phyloP scores from a whole-genome alignment of 2,888 invertebrate genomes.

The Diogma glabrata region DNA sequence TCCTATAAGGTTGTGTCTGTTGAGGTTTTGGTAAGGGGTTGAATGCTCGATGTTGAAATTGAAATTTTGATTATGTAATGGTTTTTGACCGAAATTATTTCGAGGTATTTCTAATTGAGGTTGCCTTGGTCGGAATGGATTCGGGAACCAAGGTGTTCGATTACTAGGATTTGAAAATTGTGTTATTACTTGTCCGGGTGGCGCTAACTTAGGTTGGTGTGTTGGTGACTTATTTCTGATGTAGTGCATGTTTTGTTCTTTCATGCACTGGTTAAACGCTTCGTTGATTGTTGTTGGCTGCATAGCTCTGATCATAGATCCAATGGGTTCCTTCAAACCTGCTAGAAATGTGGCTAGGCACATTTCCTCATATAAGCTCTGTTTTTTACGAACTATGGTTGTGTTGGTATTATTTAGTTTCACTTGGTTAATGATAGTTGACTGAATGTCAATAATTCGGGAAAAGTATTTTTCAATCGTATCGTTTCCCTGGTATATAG shows the following conservation, averaged over 20 bases:
- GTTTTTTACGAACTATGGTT: not conserved
- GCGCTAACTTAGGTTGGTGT: not conserved
- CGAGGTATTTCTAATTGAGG: not conserved
- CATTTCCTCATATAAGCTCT: not conserved
- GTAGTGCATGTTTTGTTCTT: conserved; percentile 11
- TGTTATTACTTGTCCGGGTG: not conserved
- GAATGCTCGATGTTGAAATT: not conserved
- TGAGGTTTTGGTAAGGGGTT: not conserved
- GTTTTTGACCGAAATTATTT: no score
- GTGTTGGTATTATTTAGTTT: not conserved
- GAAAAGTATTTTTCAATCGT: not conserved
- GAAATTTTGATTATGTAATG: no score
- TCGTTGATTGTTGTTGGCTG: conserved; percentile 16
- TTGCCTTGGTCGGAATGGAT: not conserved
- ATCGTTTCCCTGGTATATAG: not conserved
- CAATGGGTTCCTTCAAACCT: conserved; percentile 19
- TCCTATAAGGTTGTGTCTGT: not conserved
- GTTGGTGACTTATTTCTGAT: not conserved
- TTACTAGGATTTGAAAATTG: no score
- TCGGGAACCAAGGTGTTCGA: not conserved
- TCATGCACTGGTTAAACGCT: conserved; percentile 18
- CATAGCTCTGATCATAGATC: conserved; percentile 20
- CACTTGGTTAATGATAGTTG: not conserved
- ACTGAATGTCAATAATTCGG: not conserved
- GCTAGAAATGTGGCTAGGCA: conserved; percentile 18